Percentiles rank a stretch among this genome's conserved stretches.
Conservation (phyloP, 2,797 vertebrate genomes). For the Pipistrellus nathusii region DNA sequence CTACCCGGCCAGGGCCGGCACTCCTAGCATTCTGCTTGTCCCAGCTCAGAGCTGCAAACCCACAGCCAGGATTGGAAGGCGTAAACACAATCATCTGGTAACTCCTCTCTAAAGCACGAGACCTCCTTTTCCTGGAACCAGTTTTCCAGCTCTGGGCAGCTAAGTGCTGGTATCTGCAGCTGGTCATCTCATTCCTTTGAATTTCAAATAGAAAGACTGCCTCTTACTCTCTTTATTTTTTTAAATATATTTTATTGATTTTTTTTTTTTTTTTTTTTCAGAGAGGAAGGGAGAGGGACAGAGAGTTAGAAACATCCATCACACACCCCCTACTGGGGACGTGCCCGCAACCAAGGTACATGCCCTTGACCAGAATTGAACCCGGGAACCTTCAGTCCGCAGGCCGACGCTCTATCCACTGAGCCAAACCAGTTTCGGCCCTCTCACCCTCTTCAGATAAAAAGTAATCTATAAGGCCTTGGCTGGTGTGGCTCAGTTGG, state of each 20-base stretch:
- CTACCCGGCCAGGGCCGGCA: too few relatives aligned
- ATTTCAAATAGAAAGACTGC: conserved; percentile 23
- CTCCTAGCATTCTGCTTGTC: background rate
- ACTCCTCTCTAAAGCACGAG: background rate
- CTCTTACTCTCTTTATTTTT: background rate
- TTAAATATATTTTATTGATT: too few relatives aligned
- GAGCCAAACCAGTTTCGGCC: too few relatives aligned
- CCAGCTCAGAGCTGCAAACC: background rate
- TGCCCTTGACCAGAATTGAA: too few relatives aligned
- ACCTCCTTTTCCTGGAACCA: background rate
- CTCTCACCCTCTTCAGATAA: background rate
- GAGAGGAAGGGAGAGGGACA: too few relatives aligned
- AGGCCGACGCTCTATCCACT: too few relatives aligned
- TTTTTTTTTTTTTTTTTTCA: too few relatives aligned
- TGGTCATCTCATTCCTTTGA: background rate
- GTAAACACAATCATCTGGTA: background rate
- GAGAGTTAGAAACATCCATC: too few relatives aligned
- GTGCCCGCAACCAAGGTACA: too few relatives aligned
- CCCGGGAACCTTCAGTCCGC: too few relatives aligned
- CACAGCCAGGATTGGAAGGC: background rate
- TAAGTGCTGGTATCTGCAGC: background rate
- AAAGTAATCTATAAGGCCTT: background rate
- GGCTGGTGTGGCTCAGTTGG: background rate
- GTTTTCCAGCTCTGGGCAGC: background rate
- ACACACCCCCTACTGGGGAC: too few relatives aligned